A percentile compares a stretch with the other conserved stretches of the same genome.
Evolutionary conservation across 2,888 invertebrate genomes (phyloP).

Genomic region (Leptodirus hochenwartii): DNA sequence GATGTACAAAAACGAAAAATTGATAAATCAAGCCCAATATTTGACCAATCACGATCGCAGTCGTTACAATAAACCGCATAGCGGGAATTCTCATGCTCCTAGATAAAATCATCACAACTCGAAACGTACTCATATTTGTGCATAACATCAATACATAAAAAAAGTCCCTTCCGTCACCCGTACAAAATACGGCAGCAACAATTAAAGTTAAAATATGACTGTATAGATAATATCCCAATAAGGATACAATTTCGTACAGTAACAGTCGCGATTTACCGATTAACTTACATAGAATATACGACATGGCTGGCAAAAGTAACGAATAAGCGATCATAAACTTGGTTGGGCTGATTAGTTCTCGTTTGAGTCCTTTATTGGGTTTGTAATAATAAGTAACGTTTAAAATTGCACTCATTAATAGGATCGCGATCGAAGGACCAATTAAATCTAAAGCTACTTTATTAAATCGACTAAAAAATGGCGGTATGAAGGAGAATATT

Average conservation of each 20-base stretch:
- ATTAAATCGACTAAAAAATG: conserved; percentile 20
- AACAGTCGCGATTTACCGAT: conserved; percentile 21
- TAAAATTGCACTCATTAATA: conserved; percentile 22
- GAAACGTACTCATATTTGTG: conserved; percentile 29
- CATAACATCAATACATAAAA: conserved; percentile 29
- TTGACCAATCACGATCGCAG: conserved; percentile 27
- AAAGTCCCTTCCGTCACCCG: conserved; percentile 26
- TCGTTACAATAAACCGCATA: conserved; percentile 30
- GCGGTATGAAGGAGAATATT: conserved; percentile 27
- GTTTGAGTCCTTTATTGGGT: conserved; percentile 16
- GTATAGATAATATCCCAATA: conserved; percentile 30
- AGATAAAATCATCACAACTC: conserved; percentile 28
- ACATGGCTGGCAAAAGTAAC: conserved; percentile 22
- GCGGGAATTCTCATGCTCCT: conserved; percentile 28
- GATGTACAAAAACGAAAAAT: conserved; percentile 33
- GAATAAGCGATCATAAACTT: conserved; percentile 21
- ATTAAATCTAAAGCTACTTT: conserved; percentile 27
- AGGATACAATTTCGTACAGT: conserved; percentile 24
- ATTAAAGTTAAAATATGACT: conserved; percentile 29
- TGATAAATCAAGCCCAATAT: conserved; percentile 30
- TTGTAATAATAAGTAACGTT: conserved; percentile 25
- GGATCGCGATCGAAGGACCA: conserved; percentile 26
- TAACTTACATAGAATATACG: conserved; percentile 21
- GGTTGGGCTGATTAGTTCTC: conserved; percentile 23
- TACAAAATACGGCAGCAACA: conserved; percentile 25